Evolutionary conservation across 2,113 vertebrate genomes (phyloP), one percentile per base, ranked within the genome.

Genomic region (Melospiza georgiana): DNA sequence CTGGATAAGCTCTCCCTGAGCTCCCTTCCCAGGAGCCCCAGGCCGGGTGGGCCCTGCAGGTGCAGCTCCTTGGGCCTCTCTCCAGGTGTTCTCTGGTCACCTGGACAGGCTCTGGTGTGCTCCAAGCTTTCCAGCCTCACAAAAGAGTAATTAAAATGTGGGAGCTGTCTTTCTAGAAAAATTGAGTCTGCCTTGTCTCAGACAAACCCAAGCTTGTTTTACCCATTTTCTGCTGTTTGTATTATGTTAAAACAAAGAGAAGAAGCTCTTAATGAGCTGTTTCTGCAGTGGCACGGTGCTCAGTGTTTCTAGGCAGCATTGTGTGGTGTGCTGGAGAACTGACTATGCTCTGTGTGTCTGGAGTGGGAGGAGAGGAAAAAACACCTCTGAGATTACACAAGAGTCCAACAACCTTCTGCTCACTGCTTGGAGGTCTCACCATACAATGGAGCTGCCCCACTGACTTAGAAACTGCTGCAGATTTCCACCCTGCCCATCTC

Each of bases 281-380:
- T 94, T 74, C 66, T 80, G 74, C 82, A 20, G 69, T 41, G 62
- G 81, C 8, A 8, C 51, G 44, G 5, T 25, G 52, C 44, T 11
- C 48, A 9, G 73, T 58, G 91, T 95, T 95, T 89, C 93, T 57
- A 93, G 87, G 91, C 93, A 94, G 95, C 74, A 5, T 33, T 76
- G 59, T 54, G 66, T 59, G 87, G 41, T 78, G 6, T 49, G 30
- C 52, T 79, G 76, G 52, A 85, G 90, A 74, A 8, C 23, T 87
- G 77, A n/a, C 66, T 54, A 1, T 2, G 1, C 69, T 82, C 87
- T 54, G 30, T 58, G 15, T 3, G 0, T 80, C 54, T 46, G 6
- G 86, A 84, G 89, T 86, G 72, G 93, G 93, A 94, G 83, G 89
- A 89, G 51, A 95, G 63, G 67, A 63, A 74, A 75, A 88, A 94